These are phyloP conservation scores for Elymnias hypermnestra DNA, from an alignment of 1,140 invertebrate genomes.

Conservation along the genomic window DNA sequence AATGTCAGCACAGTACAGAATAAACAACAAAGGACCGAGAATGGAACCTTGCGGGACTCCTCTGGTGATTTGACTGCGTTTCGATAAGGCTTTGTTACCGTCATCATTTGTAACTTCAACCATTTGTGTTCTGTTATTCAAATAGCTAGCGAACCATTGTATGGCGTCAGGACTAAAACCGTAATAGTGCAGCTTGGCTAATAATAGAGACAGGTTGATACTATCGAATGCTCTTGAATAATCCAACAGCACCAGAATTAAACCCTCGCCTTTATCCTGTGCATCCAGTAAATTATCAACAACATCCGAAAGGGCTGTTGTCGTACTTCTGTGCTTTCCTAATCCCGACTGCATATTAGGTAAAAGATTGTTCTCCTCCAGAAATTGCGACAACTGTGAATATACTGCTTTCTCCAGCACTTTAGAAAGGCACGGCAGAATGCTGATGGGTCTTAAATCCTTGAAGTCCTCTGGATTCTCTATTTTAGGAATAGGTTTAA, in stretches of 20 bases:
- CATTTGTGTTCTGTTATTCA: too few relatives aligned
- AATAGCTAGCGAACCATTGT: too few relatives aligned
- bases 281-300: not conserved
- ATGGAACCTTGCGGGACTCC: constrained; percentile 4
- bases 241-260: constrained; percentile 4
- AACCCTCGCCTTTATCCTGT: not conserved
- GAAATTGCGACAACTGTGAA: not conserved
- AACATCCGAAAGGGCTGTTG: not conserved
- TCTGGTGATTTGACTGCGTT: not conserved
- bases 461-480: not conserved
- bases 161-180: too few relatives aligned
- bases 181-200: too few relatives aligned
- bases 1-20: constrained; percentile 1
- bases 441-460: constrained; percentile 5
- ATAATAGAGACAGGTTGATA: too few relatives aligned
- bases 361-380: constrained; percentile 1
- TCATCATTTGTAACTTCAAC: too few relatives aligned
- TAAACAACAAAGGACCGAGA: too few relatives aligned
- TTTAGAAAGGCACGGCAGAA: too few relatives aligned
- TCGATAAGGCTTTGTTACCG: not conserved
- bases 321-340: not conserved
- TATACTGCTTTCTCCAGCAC: constrained; percentile 1
- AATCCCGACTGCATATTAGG: constrained; percentile 4
- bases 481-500: constrained; percentile 8
- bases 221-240: constrained; percentile 5